These are phyloP conservation scores for Scaptomyza reducta DNA, from an alignment of 2,888 invertebrate genomes.

Conservation along the genomic window DNA sequence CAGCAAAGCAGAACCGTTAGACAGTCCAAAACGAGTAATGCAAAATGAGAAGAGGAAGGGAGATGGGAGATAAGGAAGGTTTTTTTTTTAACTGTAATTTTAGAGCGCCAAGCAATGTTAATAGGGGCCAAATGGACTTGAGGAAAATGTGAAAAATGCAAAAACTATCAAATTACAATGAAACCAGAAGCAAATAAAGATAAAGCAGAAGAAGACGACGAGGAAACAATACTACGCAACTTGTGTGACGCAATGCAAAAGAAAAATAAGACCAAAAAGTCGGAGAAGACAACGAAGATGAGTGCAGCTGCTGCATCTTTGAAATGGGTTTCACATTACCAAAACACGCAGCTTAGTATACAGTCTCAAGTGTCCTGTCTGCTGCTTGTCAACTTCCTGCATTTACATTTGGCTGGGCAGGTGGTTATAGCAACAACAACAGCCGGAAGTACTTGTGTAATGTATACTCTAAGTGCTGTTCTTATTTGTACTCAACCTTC, in stretches of 20 bases:
- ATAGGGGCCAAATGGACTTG: constrained; percentile 65
- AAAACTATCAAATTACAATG: constrained; percentile 65
- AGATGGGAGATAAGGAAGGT: not conserved
- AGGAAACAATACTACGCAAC: constrained; percentile 33
- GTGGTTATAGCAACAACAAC: constrained; percentile 24
- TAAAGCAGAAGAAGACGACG: constrained; percentile 4
- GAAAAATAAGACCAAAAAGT: not conserved
- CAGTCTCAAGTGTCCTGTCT: constrained; percentile 42
- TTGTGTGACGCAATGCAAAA: constrained; percentile 52
- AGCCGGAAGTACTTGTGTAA: constrained; percentile 43
- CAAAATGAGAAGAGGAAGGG: constrained; percentile 6
- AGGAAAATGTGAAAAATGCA: constrained; percentile 30
- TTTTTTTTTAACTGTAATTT: constrained; percentile 43
- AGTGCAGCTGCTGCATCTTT: constrained; percentile 36
- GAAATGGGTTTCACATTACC: constrained; percentile 50
- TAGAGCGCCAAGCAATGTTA: constrained; percentile 60
- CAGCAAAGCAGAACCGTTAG: constrained; percentile 65
- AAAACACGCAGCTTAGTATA: not conserved
- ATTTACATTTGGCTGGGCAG: constrained; percentile 38
- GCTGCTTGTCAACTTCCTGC: constrained; percentile 34
- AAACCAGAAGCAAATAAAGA: constrained; percentile 17
- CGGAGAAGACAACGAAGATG: constrained; percentile 6
- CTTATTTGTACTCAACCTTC: not conserved
- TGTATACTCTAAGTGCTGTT: constrained; percentile 17
- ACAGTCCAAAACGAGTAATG: constrained; percentile 10